These are phyloP conservation scores for Steinernema carpocapsae DNA, from an alignment of 2,888 invertebrate species.

Conservation along the genomic window DNA sequence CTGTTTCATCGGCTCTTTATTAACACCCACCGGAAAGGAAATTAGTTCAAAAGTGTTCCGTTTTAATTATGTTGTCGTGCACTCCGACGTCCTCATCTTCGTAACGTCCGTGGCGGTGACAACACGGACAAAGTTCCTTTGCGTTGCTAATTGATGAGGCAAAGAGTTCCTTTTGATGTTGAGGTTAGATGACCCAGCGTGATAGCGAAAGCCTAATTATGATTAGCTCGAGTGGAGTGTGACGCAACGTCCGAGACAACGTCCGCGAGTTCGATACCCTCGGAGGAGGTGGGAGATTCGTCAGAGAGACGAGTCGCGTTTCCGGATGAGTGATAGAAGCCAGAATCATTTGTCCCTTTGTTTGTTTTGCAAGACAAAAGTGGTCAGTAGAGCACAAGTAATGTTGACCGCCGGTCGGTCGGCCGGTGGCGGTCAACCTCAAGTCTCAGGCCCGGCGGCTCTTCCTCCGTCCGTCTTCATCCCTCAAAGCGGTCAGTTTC, in stretches of 20 bases:
- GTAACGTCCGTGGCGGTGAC: neutral
- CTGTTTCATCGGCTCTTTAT: too few relatives aligned
- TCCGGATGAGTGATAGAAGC: conserved; percentile 32
- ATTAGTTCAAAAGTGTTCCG: too few relatives aligned
- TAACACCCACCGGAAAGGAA: too few relatives aligned
- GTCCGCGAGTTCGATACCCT: neutral
- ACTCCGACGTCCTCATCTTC: neutral
- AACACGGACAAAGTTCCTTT: conserved; percentile 9
- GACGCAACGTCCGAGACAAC: conserved; percentile 23
- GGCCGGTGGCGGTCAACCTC: too few relatives aligned
- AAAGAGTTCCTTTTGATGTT: conserved; percentile 27
- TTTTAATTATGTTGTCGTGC: too few relatives aligned
- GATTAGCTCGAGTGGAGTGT: conserved; percentile 28
- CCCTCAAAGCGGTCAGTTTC: too few relatives aligned
- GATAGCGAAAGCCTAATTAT: conserved; percentile 34
- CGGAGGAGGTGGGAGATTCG: conserved; percentile 5
- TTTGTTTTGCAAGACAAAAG: conserved; percentile 27
- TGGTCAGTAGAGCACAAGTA: conserved; percentile 27
- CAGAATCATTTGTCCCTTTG: neutral
- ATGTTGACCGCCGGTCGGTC: conserved; percentile 21
- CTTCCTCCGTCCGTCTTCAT: too few relatives aligned
- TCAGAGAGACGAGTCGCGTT: conserved; percentile 19
- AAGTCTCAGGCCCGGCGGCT: neutral
- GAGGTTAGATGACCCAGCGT: conserved; percentile 26
- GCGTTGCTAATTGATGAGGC: conserved; percentile 26